Evolutionary conservation across 2,113 vertebrate species (phyloP).

Genomic region (Pyxicephalus adspersus): DNA sequence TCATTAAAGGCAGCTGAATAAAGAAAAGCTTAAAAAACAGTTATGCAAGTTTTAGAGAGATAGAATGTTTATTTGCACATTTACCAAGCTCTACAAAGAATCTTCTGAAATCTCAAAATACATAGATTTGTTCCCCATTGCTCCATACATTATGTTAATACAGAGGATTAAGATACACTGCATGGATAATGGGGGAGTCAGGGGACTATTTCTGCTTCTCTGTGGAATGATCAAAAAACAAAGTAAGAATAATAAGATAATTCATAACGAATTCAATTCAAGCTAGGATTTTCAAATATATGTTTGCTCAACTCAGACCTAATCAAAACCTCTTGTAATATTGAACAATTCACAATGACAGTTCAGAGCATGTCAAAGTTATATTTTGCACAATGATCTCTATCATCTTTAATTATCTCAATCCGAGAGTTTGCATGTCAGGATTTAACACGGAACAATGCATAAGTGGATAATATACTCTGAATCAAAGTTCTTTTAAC

Average conservation of each 20-base stretch:
- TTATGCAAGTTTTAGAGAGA: neutral
- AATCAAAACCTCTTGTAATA: too few relatives aligned
- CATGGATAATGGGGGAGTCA: constrained; percentile 20
- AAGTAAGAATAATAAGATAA: constrained; percentile 23
- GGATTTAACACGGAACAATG: too few relatives aligned
- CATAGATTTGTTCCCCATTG: constrained; percentile 6
- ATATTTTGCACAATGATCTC: too few relatives aligned
- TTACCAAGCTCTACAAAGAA: constrained; percentile 2
- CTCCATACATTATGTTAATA: constrained; percentile 25
- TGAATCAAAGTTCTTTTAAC: too few relatives aligned
- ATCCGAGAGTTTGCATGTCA: too few relatives aligned
- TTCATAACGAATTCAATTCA: neutral
- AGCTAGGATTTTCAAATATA: neutral
- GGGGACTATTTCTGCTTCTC: constrained; percentile 15
- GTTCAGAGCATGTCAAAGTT: too few relatives aligned
- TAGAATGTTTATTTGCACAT: constrained; percentile 2
- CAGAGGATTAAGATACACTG: constrained; percentile 18
- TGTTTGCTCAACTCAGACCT: too few relatives aligned
- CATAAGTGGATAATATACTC: too few relatives aligned
- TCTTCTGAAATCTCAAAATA: neutral
- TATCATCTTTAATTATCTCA: too few relatives aligned
- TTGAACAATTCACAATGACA: too few relatives aligned
- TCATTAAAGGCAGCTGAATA: neutral
- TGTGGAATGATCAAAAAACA: neutral
- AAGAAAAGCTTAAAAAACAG: constrained; percentile 12